Conservation (phyloP, 2,113 vertebrate species). For the Centrocercus urophasianus region DNA sequence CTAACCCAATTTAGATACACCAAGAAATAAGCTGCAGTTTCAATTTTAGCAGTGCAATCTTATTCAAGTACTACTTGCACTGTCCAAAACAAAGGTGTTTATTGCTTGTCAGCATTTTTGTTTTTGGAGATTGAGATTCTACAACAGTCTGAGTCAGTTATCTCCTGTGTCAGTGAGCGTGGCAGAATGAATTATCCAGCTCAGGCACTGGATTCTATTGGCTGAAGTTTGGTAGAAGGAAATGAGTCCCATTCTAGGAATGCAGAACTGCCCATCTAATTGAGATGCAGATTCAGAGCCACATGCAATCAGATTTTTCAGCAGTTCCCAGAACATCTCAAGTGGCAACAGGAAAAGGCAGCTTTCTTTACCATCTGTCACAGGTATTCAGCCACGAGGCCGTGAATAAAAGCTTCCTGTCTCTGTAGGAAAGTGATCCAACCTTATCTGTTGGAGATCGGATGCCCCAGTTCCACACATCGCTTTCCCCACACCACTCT, state of each 20-base stretch:
- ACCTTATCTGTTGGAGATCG: fast-evolving
- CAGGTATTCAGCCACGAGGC: neutral
- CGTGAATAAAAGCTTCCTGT: neutral
- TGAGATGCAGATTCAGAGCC: neutral
- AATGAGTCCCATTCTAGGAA: neutral
- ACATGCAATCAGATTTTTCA: neutral
- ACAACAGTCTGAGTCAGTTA: neutral
- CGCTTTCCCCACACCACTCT: neutral
- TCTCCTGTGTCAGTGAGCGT: neutral
- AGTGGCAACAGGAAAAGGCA: neutral
- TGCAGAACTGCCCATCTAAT: neutral
- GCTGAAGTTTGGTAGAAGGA: neutral
- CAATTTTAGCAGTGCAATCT: neutral
- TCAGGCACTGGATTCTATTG: neutral
- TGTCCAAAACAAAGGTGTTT: neutral
- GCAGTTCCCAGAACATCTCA: neutral
- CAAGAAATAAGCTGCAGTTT: neutral
- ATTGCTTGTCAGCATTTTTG: neutral
- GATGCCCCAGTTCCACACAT: neutral
- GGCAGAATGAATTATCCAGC: neutral
- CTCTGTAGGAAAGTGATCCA: neutral
- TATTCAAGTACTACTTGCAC: neutral
- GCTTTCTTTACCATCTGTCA: neutral
- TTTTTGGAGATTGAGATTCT: neutral
- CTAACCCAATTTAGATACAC: neutral